Evolutionary conservation across 2,888 invertebrate genomes (phyloP), one percentile per base, ranked within the genome.

Genomic region (Icerya purchasi): DNA sequence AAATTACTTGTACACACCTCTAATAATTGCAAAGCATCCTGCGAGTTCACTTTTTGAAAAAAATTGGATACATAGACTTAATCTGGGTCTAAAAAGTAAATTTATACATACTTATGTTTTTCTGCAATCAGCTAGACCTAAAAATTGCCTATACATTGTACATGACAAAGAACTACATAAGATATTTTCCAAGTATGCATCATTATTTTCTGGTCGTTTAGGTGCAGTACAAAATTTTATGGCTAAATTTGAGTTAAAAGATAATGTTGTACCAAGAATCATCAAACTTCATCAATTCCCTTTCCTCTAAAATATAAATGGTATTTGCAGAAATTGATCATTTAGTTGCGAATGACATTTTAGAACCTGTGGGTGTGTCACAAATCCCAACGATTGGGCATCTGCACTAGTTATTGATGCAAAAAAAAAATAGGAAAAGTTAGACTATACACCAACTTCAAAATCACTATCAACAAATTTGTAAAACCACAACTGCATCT

Each of bases 371-470:
- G 1, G 61, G 66, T 49, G 59, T 62, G 22, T 57, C 59, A 8
- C 49, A 50, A 10, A 64, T 56, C n/a, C 62, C 63, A 3, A 66
- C 52, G 63, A 64, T 61, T 66, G 66, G 65, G 63, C 64, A 18
- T 63, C 66, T 36, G 64, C 66, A 1, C 60, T 64, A 19, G 65
- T 66, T 1, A 52, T 66, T 22, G 57, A 53, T n/a, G 20, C 64
- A 5, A 66, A 65, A 56, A 61, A 63, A 56, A 65, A 63, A 52
- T n/a, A n/a, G 66, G 64, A 1, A 64, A 54, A 3, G 51, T 67
- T 20, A 50, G 65, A 22, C 60, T 66, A 18, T 66, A 64, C 60
- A 64, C 23, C 1, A 56, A 62, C 56, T 62, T n/a, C 22, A 58
- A 58, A 18, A 1, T 2, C 2, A 58, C 54, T 1, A 21, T n/a